Conservation (phyloP, 2,113 vertebrate genomes). For the Meleagris gallopavo region DNA sequence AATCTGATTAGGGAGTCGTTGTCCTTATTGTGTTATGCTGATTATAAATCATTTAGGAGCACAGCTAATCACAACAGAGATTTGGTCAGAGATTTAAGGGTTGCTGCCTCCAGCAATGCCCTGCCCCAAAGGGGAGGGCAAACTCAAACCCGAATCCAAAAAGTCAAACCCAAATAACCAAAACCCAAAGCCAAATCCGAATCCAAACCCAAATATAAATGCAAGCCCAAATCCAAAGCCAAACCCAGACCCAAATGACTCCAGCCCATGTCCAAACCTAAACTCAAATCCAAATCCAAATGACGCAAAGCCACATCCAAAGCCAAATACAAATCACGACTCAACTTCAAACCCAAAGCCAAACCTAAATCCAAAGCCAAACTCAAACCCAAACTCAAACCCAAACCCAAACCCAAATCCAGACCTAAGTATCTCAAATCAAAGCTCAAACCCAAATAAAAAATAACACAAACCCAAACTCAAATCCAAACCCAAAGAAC, state of each 20-base stretch:
- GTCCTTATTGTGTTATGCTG: neutral
- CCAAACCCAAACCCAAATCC: too few relatives aligned
- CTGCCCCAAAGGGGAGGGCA: neutral
- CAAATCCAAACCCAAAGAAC: too few relatives aligned
- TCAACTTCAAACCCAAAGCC: too few relatives aligned
- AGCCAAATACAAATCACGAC: too few relatives aligned
- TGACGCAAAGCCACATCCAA: neutral
- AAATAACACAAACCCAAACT: neutral
- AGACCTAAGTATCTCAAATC: too few relatives aligned
- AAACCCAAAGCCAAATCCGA: neutral
- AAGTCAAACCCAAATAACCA: neutral
- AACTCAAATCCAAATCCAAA: neutral
- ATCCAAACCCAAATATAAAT: too few relatives aligned
- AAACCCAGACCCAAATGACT: too few relatives aligned
- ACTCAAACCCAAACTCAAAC: too few relatives aligned
- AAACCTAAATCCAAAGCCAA: too few relatives aligned
- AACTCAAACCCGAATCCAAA: neutral
- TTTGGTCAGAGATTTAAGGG: neutral
- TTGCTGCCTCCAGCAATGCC: neutral
- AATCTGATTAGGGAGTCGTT: constrained; percentile 53
- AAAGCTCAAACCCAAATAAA: neutral
- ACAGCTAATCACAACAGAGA: neutral
- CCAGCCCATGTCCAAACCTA: too few relatives aligned
- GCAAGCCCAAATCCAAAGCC: too few relatives aligned
- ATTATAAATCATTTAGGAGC: constrained; percentile 15